phyloP scores from a whole-genome alignment of 37 sponge, comb jelly and placozoan genomes.

The Beroe ovata region DNA sequence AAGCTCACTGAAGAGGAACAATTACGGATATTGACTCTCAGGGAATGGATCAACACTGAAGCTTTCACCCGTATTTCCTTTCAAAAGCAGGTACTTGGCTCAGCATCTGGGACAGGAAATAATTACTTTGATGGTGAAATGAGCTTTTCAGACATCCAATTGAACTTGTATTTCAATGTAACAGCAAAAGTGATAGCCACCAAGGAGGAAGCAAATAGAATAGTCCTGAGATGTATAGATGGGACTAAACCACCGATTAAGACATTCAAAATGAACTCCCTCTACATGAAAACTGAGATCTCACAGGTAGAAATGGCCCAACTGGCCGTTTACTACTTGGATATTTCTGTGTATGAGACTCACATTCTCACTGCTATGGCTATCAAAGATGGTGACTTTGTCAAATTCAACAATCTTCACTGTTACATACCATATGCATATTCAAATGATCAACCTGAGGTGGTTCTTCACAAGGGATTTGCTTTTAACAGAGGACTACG shows the following conservation, averaged over 20 bases:
- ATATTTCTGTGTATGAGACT: conserved; percentile 12
- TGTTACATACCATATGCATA: conserved; percentile 13
- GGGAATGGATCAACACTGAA: neutral
- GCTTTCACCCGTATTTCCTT: neutral
- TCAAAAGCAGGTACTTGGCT: neutral
- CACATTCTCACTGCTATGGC: neutral
- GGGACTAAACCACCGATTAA: conserved; percentile 17
- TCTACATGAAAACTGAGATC: conserved; percentile 10
- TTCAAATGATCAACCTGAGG: neutral
- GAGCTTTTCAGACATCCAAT: neutral
- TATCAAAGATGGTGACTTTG: neutral
- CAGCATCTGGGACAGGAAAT: neutral
- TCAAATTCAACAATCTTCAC: conserved; percentile 8
- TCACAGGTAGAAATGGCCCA: conserved; percentile 3
- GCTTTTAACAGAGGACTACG: neutral
- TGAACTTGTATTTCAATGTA: neutral
- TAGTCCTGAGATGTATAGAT: neutral
- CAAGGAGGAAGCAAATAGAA: neutral
- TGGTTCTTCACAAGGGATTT: neutral
- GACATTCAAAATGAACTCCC: conserved; percentile 3
- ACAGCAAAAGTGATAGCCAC: neutral
- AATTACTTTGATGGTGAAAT: neutral
- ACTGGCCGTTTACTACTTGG: neutral
- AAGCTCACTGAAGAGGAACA: neutral
- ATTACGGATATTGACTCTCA: neutral